A percentile compares a stretch with the other conserved stretches of the same genome.
These are phyloP conservation scores for Neomonachus schauinslandi DNA, from an alignment of 2,113 vertebrate genomes.

Conservation along the genomic window DNA sequence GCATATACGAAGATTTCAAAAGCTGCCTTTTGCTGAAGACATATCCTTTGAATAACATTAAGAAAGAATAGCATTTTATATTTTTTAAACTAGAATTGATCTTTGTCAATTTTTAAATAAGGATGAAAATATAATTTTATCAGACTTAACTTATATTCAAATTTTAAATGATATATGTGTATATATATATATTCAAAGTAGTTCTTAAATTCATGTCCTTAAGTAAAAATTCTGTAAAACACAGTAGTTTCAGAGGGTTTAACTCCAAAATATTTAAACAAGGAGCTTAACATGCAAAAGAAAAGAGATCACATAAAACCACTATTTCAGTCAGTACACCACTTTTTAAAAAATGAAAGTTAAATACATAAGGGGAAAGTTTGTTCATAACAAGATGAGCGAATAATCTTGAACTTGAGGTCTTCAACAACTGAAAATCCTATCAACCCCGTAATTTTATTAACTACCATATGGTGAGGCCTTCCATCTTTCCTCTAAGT, in stretches of 20 bases:
- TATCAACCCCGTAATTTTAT: not conserved
- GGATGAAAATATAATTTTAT: not conserved
- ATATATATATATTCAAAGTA: not conserved
- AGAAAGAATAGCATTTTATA: not conserved
- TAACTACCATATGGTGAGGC: not conserved
- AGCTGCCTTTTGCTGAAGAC: slow-evolving; percentile 45
- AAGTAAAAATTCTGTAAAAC: slow-evolving; percentile 12
- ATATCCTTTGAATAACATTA: slow-evolving; percentile 9
- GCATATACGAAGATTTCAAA: not conserved
- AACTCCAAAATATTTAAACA: slow-evolving; percentile 32
- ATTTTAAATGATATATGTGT: not conserved
- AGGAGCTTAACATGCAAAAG: not conserved
- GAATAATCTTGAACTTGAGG: not conserved
- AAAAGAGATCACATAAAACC: not conserved
- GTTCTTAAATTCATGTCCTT: not conserved
- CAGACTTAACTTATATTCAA: slow-evolving; percentile 26
- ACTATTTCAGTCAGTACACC: slow-evolving; percentile 1
- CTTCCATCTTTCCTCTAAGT: not conserved
- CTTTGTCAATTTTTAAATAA: slow-evolving; percentile 9
- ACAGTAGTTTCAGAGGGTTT: not conserved
- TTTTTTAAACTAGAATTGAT: not conserved
- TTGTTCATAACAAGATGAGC: not conserved
- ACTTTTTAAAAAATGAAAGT: slow-evolving; percentile 21
- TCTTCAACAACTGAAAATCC: not conserved
- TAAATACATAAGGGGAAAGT: not conserved